Base-by-base conservation (phyloP, 35 echinoderm and acorn worm species). In the Ptychodera flava region DNA sequence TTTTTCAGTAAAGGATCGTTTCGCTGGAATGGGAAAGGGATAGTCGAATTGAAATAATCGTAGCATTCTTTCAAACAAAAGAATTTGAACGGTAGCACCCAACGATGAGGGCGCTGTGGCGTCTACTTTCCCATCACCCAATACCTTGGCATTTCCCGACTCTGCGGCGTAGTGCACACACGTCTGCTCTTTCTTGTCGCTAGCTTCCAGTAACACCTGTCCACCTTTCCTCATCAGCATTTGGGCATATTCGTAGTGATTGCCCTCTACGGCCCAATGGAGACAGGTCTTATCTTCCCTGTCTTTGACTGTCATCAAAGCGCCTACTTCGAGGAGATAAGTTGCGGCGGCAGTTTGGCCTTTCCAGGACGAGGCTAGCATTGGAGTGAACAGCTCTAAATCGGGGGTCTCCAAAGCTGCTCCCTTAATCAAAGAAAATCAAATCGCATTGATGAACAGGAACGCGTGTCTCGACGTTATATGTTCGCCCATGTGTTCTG, bases 241-340 rank as follows among this genome's bases (percentile, higher is more conserved):
- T 77, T 77, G 78, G 0, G 90, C 93, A 36, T 91, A 89, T 0
- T 85, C 80, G 15, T 38, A 33, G 38, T 95, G 89, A 35, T 92
- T 85, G 90, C 89, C 92, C 82, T 95, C 93, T 16, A 92, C 90
- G 14, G 90, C 91, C 90, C 91, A 90, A 80, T 95, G 93, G 15
- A 95, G 78, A 28, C 90, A 89, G 12, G 82, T 83, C 53, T 95
- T 95, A 28, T 28, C 33, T 16, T 95, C 38, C 27, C 35, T 77
- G 79, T 87, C 78, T 31, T n/a, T 27, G 38, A 85, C 85, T 1
- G 38, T 36, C 0, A 96, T 37, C 35, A 86, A 80, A 77, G 91
- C 91, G 80, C 91, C 91, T 27, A 83, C 78, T 0, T 37, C 52
- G 0, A 96, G 32, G 0, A 96, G 88, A 33, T 85, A 52, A 1